Evolutionary conservation across 2,113 vertebrate genomes (phyloP).

Genomic region (Macheiramphus alcinus): DNA sequence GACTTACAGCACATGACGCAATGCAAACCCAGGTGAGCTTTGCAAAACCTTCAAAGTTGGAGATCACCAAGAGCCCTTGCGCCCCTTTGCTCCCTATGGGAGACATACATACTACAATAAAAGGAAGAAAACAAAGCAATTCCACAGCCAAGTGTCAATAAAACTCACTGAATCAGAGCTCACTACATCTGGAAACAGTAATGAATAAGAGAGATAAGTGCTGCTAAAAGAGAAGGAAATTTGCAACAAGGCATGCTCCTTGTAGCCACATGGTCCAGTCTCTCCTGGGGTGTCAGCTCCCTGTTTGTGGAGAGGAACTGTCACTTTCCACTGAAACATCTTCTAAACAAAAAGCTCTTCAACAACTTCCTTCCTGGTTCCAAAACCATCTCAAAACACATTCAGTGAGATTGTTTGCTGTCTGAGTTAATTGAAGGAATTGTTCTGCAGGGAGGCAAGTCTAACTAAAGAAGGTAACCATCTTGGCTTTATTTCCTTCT

Average conservation of each 20-base stretch:
- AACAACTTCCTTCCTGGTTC: background rate
- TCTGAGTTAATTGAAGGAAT: background rate
- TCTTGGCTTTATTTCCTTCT: background rate
- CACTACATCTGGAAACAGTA: background rate
- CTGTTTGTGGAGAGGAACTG: background rate
- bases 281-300: background rate
- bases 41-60: background rate
- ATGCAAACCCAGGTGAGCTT: background rate
- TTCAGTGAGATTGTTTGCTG: background rate
- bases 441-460: background rate
- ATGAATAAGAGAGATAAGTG: background rate
- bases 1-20: background rate
- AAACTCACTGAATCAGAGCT: background rate
- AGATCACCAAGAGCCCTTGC: background rate
- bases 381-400: background rate
- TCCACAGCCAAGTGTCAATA: background rate
- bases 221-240: background rate
- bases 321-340: background rate
- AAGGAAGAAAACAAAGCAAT: background rate
- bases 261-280: background rate
- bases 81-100: background rate
- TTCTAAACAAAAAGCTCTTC: background rate
- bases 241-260: background rate
- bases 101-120: background rate
- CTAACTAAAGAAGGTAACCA: fast-evolving